These are phyloP conservation scores for Leptura quadrifasciata DNA, from an alignment of 2,888 invertebrate species.

Conservation along the genomic window DNA sequence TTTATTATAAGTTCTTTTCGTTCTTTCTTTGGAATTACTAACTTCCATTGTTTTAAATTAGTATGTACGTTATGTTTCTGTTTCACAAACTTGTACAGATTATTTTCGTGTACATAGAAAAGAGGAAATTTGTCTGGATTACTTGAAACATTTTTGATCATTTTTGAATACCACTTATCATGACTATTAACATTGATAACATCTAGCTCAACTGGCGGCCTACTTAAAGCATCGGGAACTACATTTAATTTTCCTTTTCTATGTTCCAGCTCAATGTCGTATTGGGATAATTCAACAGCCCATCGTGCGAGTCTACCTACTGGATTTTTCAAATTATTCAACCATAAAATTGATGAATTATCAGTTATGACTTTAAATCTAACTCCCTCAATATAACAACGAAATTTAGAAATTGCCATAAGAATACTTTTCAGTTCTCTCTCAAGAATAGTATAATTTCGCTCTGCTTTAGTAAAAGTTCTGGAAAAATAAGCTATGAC, in stretches of 20 bases:
- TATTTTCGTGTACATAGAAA: neutral
- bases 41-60: neutral
- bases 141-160: neutral
- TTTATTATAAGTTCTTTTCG: neutral
- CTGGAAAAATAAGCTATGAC: slow-evolving; percentile 51
- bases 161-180: neutral
- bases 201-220: neutral
- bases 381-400: slow-evolving; percentile 54
- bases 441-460: slow-evolving; percentile 47
- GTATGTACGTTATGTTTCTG: neutral
- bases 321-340: slow-evolving; percentile 58
- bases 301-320: slow-evolving; percentile 59
- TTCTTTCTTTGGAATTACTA: neutral
- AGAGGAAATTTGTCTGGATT: neutral
- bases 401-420: slow-evolving; percentile 48
- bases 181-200: neutral
- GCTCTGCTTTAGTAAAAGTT: slow-evolving; percentile 36
- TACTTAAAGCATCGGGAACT: neutral
- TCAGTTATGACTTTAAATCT: slow-evolving; percentile 61
- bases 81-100: neutral
- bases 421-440: slow-evolving; percentile 47
- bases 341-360: slow-evolving; percentile 57
- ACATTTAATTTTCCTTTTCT: neutral
- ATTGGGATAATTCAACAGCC: slow-evolving; percentile 26
- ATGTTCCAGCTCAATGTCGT: too few species aligned